Evolutionary conservation across 2,113 vertebrate species (phyloP).

Genomic region (Vidua macroura): DNA sequence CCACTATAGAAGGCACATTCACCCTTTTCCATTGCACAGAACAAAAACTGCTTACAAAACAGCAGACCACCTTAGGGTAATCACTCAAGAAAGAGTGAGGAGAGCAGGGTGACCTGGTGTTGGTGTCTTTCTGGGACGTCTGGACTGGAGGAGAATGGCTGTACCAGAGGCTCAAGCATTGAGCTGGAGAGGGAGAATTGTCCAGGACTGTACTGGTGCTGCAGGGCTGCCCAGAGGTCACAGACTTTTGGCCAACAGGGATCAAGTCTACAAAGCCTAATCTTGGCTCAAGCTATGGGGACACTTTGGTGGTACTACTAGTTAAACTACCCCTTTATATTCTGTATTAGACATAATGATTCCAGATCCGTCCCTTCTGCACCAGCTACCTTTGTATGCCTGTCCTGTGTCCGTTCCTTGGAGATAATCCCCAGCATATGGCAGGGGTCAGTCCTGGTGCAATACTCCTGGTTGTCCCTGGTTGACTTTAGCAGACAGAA

Average conservation of each 20-base stretch:
- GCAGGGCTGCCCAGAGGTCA: fast-evolving
- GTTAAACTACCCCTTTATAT: neutral
- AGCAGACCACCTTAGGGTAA: neutral
- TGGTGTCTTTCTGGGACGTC: neutral
- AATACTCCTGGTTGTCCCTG: neutral
- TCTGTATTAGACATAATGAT: neutral
- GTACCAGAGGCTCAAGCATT: neutral
- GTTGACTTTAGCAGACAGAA: neutral
- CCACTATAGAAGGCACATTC: fast-evolving
- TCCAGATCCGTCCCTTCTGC: neutral
- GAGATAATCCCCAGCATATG: conserved; percentile 30
- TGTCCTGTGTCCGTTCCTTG: neutral
- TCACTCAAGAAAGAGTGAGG: neutral
- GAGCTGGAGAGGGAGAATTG: neutral
- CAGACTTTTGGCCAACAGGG: fast-evolving
- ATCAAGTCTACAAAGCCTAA: neutral
- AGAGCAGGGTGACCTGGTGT: fast-evolving
- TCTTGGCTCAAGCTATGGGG: neutral
- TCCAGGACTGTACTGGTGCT: neutral
- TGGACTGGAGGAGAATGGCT: neutral
- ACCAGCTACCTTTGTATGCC: neutral
- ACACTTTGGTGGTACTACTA: neutral
- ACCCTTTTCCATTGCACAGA: neutral
- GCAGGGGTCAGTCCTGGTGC: neutral
- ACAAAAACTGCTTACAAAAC: neutral